Evolutionary conservation across 2,888 invertebrate genomes (phyloP).

Genomic region (Hydropsyche betteni): DNA sequence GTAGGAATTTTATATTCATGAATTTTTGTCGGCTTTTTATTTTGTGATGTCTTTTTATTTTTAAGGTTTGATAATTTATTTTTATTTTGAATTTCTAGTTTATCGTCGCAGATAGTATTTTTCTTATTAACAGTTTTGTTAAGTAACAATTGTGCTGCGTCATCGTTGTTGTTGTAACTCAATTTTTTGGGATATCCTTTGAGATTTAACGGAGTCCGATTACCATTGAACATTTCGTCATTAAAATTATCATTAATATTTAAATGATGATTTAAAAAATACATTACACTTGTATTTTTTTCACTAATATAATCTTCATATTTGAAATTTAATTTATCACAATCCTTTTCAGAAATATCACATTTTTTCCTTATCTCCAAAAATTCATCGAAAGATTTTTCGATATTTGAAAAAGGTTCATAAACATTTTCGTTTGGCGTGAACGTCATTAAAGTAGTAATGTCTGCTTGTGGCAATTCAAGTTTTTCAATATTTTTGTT

Average conservation of each 20-base stretch:
- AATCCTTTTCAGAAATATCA: background rate
- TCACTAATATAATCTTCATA: background rate
- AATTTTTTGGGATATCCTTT: too few species aligned
- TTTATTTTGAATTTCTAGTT: too few species aligned
- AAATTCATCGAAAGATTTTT: conserved; percentile 1
- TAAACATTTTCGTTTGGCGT: background rate
- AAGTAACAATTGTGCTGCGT: too few species aligned
- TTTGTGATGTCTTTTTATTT: too few species aligned
- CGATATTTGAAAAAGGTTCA: background rate
- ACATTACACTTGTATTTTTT: background rate
- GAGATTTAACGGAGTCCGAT: background rate
- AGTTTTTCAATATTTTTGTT: background rate
- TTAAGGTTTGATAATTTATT: too few species aligned
- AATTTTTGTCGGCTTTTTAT: too few species aligned
- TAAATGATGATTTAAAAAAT: conserved; percentile 6
- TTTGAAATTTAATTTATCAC: background rate
- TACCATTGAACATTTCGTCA: background rate
- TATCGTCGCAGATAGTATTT: too few species aligned
- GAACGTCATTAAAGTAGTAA: background rate
- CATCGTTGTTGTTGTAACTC: too few species aligned
- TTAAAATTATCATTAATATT: background rate
- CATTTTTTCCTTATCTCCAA: background rate
- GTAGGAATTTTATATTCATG: background rate
- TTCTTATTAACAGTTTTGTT: too few species aligned
- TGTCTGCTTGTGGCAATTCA: background rate